Base-by-base conservation (phyloP, 2,113 vertebrate genomes). In the Lampris incognitus region DNA sequence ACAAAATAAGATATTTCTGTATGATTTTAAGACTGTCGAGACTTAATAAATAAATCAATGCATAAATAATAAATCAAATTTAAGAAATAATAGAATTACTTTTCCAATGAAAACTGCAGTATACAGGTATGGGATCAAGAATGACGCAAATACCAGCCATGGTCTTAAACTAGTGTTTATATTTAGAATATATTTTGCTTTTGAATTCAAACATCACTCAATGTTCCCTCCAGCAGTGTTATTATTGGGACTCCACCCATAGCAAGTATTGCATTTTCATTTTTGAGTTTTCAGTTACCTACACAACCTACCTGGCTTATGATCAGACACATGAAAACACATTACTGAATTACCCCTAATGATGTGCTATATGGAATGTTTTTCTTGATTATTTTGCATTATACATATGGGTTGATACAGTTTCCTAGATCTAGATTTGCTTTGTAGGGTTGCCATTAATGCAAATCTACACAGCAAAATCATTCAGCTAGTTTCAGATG, bases 111-210 rank as follows among this genome's bases (percentile, higher is more conserved):
- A 46, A 46, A 46, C 2, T 5, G 7, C 44, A 46, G 44, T 46
- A 46, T 46, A 46, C 7, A 7, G 4, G 2, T 46, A 46, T 46
- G 44, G 44, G 7, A 5, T n/a, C 13, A 11, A 54, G 13, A n/a
- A 11, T n/a, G 51, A 54, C 58, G 44, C 4, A 7, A 46, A 40
- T 51, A 67, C 55, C 2, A 39, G 10, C 65, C 73, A 9, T n/a
- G 72, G 24, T 69, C 24, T 56, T 24, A 77, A 76, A 42, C 40
- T 72, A 42, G 38, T 49, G 59, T 74, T 69, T 69, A n/a, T 52
- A 60, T 52, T 8, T 7, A 54, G 2, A 69, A 10, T 42, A 24
- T 9, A n/a, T 64, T 52, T 54, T 58, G 44, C 39, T 63, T 64
- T 44, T 55, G 48, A 51, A 8, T 61, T 72, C 49, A 40, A 74